These are phyloP conservation scores for Recurvirostra avosetta DNA, from an alignment of 2,113 vertebrate species.

Conservation along the genomic window DNA sequence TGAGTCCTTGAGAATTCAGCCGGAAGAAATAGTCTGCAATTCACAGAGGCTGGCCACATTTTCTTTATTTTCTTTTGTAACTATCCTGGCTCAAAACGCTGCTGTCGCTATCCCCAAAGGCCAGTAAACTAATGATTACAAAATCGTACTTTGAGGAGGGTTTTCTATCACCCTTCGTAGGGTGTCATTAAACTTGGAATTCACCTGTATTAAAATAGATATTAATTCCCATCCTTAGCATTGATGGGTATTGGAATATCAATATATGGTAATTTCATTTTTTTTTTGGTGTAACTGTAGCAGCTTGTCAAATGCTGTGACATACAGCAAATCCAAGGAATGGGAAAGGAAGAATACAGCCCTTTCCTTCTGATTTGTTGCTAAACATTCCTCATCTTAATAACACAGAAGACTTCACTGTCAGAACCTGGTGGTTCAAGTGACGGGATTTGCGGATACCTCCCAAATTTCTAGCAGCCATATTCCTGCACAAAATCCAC, in stretches of 20 bases:
- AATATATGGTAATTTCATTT: not conserved
- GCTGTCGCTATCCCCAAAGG: not conserved
- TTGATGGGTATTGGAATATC: not conserved
- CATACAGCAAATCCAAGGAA: not conserved
- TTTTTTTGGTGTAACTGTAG: not conserved
- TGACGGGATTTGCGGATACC: not conserved
- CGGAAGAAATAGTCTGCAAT: not conserved
- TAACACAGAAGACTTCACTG: not conserved
- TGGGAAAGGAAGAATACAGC: not conserved
- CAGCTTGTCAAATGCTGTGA: not conserved
- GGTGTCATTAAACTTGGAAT: not conserved
- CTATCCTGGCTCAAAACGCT: not conserved
- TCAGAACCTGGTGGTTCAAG: not conserved
- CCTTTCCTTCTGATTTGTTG: not conserved
- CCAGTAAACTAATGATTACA: not conserved
- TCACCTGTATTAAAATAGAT: not conserved
- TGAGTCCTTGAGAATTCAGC: not conserved
- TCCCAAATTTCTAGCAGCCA: not conserved
- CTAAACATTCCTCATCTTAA: not conserved
- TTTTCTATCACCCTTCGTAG: not conserved
- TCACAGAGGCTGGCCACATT: fast-evolving
- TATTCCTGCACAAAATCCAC: not conserved
- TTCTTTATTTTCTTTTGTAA: not conserved
- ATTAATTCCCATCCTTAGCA: not conserved
- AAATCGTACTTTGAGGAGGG: not conserved